phyloP scores from a whole-genome alignment of 2,797 vertebrate genomes.

The Lophotriccus pileatus region DNA sequence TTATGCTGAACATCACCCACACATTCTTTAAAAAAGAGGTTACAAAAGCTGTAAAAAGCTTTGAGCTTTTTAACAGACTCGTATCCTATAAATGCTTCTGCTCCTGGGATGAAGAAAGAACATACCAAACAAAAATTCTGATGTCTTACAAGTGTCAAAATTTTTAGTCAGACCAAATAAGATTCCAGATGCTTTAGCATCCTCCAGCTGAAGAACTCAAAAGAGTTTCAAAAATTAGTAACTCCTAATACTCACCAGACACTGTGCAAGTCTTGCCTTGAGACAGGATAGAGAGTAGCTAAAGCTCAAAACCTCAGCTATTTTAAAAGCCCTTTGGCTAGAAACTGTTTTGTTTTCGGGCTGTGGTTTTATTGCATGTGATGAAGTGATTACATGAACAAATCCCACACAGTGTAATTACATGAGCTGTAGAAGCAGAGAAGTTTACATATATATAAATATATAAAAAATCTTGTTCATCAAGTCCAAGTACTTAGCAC shows the following conservation, averaged over 20 bases:
- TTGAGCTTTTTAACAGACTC: not conserved
- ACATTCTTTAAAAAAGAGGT: not conserved
- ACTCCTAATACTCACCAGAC: not conserved
- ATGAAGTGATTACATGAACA: not conserved
- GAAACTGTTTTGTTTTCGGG: not conserved
- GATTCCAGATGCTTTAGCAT: not conserved
- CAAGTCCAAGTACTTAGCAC: not conserved
- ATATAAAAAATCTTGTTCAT: not conserved
- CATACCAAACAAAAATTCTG: not conserved
- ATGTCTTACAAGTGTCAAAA: not conserved
- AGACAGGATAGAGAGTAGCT: not conserved
- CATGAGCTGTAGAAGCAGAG: not conserved
- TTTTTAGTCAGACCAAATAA: not conserved
- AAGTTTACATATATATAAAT: not conserved
- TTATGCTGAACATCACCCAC: not conserved
- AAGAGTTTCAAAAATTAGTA: not conserved
- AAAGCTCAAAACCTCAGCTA: not conserved
- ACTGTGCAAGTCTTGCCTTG: not conserved
- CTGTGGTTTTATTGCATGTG: not conserved
- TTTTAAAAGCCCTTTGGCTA: not conserved
- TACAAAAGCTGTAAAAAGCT: not conserved
- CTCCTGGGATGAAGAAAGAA: not conserved
- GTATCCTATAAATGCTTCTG: not conserved
- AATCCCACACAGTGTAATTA: not conserved
- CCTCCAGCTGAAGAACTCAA: not conserved